A percentile compares a stretch with the other conserved stretches of the same genome.
phyloP scores from a whole-genome alignment of 2,888 invertebrate genomes.

The Vesta saturnalis region DNA sequence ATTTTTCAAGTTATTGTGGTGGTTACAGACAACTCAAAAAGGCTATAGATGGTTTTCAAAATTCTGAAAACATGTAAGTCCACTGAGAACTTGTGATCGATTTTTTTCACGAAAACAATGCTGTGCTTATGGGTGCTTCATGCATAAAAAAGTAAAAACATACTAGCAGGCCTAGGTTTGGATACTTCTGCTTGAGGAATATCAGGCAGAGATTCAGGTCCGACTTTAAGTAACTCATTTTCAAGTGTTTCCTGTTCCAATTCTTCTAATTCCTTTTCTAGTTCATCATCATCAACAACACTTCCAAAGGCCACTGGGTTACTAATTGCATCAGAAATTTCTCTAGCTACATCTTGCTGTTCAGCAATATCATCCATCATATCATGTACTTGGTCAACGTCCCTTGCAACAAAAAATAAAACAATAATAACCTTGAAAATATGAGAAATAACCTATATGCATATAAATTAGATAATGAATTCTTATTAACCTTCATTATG shows the following conservation, averaged over 20 bases:
- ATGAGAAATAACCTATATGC: no score
- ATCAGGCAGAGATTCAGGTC: conserved; percentile 75
- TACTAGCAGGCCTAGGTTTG: conserved; percentile 56
- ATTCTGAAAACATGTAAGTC: no score
- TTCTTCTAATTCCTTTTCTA: conserved; percentile 87
- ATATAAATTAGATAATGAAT: no score
- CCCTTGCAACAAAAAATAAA: conserved; percentile 67
- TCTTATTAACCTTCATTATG: no score
- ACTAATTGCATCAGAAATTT: conserved; percentile 98
- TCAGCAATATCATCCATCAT: conserved; percentile 99
- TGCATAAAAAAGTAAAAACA: no score
- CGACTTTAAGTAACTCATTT: conserved; percentile 81
- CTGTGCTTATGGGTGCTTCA: no score
- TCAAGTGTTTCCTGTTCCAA: conserved; percentile 92
- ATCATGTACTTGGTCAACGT: conserved; percentile 98
- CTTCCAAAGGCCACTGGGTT: conserved; percentile 95
- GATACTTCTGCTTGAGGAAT: conserved; percentile 67
- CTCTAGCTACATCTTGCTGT: conserved; percentile 97
- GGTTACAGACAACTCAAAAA: no score
- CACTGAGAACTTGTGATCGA: no score
- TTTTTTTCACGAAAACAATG: no score
- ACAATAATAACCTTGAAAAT: neutral
- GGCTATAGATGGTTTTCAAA: no score
- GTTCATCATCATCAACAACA: conserved; percentile 90
- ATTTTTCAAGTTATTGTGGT: no score